A percentile compares a stretch with the other conserved stretches of the same genome.
phyloP scores from a whole-genome alignment of 1,140 invertebrate species.

The Drosophila arawakana region DNA sequence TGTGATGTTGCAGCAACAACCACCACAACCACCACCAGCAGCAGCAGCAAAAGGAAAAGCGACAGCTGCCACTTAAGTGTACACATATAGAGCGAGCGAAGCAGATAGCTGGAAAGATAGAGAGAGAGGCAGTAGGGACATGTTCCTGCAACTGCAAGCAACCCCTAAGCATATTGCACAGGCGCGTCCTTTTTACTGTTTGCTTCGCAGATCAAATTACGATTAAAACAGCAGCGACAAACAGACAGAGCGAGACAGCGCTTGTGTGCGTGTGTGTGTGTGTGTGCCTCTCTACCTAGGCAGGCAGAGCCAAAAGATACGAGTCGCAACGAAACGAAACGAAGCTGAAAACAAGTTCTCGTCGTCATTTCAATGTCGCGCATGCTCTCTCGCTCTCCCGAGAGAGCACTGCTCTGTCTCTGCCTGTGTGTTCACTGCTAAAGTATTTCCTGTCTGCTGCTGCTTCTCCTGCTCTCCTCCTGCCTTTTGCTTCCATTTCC shows the following conservation, averaged over 20 bases:
- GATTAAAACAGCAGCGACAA: conserved; percentile 42
- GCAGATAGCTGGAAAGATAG: no score
- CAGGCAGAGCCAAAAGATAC: conserved; percentile 1
- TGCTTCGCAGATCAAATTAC: conserved; percentile 72
- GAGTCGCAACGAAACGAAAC: not conserved
- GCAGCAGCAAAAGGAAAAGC: conserved; percentile 47
- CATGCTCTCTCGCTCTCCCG: conserved; percentile 21
- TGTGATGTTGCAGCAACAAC: conserved; percentile 7
- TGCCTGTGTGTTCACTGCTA: conserved; percentile 16
- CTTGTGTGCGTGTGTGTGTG: not conserved
- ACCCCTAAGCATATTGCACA: conserved; percentile 78
- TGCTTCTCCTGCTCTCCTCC: conserved; percentile 1
- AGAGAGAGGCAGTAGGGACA: conserved; percentile 2
- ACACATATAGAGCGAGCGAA: not conserved
- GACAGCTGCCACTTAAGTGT: conserved; percentile 58
- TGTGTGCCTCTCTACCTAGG: conserved; percentile 47
- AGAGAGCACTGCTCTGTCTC: not conserved
- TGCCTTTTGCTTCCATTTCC: not conserved
- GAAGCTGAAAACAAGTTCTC: conserved; percentile 50
- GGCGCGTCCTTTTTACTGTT: conserved; percentile 74
- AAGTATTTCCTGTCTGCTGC: conserved; percentile 37
- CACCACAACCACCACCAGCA: conserved; percentile 1
- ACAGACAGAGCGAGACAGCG: not conserved
- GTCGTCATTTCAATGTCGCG: conserved; percentile 46
- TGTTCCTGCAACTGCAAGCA: conserved; percentile 44